phyloP scores from a whole-genome alignment of 1,140 invertebrate genomes.

The Musca domestica region DNA sequence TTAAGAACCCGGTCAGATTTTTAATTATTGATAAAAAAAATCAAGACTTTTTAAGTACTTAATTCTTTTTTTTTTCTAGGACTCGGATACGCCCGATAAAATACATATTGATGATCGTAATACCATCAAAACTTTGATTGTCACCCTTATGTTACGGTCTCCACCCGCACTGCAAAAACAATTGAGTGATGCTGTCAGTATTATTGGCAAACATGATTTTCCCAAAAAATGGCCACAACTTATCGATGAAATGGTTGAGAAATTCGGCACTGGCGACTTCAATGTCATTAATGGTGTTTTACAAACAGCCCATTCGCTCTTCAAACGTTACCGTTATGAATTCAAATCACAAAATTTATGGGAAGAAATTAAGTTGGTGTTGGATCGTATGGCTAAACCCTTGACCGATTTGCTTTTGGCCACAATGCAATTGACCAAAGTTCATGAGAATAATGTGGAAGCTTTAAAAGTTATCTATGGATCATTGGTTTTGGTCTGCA shows the following conservation, averaged over 20 bases:
- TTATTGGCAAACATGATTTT: conserved; percentile 93
- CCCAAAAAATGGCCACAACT: conserved; percentile 91
- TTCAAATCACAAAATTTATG: conserved; percentile 93
- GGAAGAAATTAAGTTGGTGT: conserved; percentile 95
- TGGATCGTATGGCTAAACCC: conserved; percentile 90
- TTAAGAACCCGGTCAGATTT: neutral
- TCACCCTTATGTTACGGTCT: conserved; percentile 89
- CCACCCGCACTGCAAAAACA: conserved; percentile 90
- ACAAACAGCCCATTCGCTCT: conserved; percentile 92
- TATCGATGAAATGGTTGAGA: conserved; percentile 87
- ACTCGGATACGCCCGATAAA: conserved; percentile 75
- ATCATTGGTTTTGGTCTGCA: conserved; percentile 85
- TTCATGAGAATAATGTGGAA: conserved; percentile 74
- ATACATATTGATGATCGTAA: conserved; percentile 78
- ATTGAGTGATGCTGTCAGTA: conserved; percentile 92
- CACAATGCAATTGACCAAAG: conserved; percentile 78
- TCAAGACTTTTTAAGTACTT: neutral
- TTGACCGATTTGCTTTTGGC: conserved; percentile 88
- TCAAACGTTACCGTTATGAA: conserved; percentile 93
- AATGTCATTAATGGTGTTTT: conserved; percentile 93
- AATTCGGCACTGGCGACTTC: conserved; percentile 88
- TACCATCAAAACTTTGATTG: conserved; percentile 82
- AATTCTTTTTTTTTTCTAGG: conserved; percentile 57
- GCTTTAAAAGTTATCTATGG: conserved; percentile 87
- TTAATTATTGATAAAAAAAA: neutral